Evolutionary conservation across 2,888 invertebrate genomes (phyloP), one percentile per base, ranked within the genome.

Genomic region (Lasioglossum morio): DNA sequence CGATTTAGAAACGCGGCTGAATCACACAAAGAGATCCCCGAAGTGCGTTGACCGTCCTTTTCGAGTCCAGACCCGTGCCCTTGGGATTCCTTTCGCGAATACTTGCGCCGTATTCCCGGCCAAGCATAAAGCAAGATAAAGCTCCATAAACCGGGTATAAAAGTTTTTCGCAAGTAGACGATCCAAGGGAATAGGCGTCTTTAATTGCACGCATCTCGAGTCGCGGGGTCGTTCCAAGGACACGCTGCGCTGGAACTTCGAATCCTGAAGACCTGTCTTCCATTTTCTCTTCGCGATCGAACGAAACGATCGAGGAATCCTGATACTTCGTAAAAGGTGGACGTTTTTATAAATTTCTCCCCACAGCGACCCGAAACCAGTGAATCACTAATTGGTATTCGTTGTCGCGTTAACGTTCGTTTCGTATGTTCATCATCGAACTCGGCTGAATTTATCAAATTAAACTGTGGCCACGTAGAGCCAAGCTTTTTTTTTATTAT

Each of bases 11-110:
- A 86, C 77, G 81, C 83, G 81, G 74, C 74, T 82, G 91, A 87
- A 82, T 81, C 83, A 70, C 90, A 91, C 90, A 91, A 91, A 89
- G 89, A 40, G 86, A 85, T 73, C 43, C 37, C 74, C 72, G 70
- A 82, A 48, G 91, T 91, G 91, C 90, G 89, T 88, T 88, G 91
- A 88, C 90, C 91, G 91, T 91, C 90, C 90, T 91, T 91, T 91
- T 86, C 86, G 85, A 87, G 82, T 76, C 77, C 83, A 77, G 85
- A 81, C 46, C 63, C 12, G 34, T 81, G 90, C 83, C 90, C 90
- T 91, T 91, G 90, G 85, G 87, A 91, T 91, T 90, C 90, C 90
- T 91, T 85, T 87, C 88, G 46, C 82, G 87, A 86, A 86, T 86
- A 82, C 85, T 84, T 53, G 77, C 74, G 74, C 73, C 74, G 77